Percentiles rank a stretch among this genome's conserved stretches.
phyloP scores from a whole-genome alignment of 1,140 invertebrate genomes.

The Cyphomyrmex costatus region DNA sequence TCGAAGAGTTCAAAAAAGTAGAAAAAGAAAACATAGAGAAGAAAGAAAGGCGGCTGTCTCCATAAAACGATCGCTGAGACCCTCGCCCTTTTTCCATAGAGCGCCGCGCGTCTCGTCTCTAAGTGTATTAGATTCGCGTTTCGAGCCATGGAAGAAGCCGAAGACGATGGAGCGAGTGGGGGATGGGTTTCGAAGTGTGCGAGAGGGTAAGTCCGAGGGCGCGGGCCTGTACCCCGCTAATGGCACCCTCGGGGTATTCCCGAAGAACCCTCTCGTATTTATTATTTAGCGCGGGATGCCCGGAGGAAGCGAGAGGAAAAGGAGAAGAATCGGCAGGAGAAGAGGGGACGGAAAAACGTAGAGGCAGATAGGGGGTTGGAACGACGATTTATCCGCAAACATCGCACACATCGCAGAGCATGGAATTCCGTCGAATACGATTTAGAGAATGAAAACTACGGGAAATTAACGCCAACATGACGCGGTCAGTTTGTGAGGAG shows the following conservation, averaged over 20 bases:
- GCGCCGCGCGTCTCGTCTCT: constrained; percentile 75
- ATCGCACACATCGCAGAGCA: constrained; percentile 76
- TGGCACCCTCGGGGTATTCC: constrained; percentile 86
- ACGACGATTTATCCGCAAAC: constrained; percentile 84
- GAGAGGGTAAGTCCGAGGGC: constrained; percentile 74
- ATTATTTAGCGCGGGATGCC: constrained; percentile 84
- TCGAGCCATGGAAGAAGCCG: constrained; percentile 75
- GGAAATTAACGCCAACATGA: constrained; percentile 67
- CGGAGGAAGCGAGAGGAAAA: constrained; percentile 66
- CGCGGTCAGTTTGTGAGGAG: constrained; percentile 13
- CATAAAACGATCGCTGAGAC: constrained; percentile 73
- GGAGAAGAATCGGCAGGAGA: constrained; percentile 47
- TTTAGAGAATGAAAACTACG: constrained; percentile 66
- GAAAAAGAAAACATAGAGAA: constrained; percentile 54
- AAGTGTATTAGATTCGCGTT: constrained; percentile 83
- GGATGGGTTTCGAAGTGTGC: constrained; percentile 71
- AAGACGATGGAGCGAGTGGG: constrained; percentile 44
- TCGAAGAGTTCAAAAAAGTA: constrained; percentile 59
- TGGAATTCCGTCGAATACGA: constrained; percentile 68
- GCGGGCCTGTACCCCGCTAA: constrained; percentile 84
- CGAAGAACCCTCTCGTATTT: constrained; percentile 85
- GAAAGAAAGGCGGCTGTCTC: constrained; percentile 64
- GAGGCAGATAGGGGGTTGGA: constrained; percentile 25
- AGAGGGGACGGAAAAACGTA: constrained; percentile 62
- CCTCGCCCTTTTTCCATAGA: constrained; percentile 72